Percentiles rank a stretch among this genome's conserved stretches.
phyloP scores from a whole-genome alignment of 37 sponge, comb jelly and placozoan species.

The Chondrilla cf. caribensis region DNA sequence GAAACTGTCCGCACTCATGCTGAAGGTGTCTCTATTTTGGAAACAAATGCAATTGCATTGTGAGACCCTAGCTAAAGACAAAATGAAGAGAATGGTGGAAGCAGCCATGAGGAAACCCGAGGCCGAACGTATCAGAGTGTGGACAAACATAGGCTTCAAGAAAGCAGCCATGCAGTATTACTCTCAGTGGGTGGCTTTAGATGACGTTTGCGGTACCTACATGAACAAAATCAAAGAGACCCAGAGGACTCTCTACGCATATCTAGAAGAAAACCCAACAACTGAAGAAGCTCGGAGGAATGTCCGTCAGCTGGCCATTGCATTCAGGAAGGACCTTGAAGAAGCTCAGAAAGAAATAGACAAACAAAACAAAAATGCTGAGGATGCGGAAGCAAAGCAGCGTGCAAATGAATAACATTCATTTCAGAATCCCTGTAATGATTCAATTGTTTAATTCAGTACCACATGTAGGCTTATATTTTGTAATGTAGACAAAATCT shows the following conservation, averaged over 20 bases:
- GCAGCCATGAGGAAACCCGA: conserved; percentile 34
- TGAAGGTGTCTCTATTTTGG: conserved; percentile 62
- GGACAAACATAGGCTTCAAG: conserved; percentile 44
- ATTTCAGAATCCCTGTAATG: no score
- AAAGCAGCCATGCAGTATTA: conserved; percentile 37
- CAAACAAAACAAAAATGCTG: neutral
- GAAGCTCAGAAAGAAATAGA: conserved; percentile 18
- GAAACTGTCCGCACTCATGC: conserved; percentile 57
- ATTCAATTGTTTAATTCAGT: no score
- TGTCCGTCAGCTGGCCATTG: conserved; percentile 26
- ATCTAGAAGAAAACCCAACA: conserved; percentile 51
- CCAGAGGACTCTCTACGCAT: conserved; percentile 51
- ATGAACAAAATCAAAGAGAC: conserved; percentile 46
- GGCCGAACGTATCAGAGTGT: conserved; percentile 35
- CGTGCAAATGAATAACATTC: no score
- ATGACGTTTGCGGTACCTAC: conserved; percentile 42
- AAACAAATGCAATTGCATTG: conserved; percentile 57
- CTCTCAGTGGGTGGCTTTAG: conserved; percentile 60
- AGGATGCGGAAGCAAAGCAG: no score
- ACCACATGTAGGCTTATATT: no score
- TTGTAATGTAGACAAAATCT: no score
- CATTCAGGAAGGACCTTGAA: conserved; percentile 14
- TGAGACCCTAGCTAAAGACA: conserved; percentile 14
- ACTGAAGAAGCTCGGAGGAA: conserved; percentile 31
- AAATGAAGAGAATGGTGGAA: conserved; percentile 31